Percentiles rank a stretch among this genome's conserved stretches.
These are phyloP conservation scores for Leguminivora glycinivorella DNA, from an alignment of 1,140 invertebrate species.

Conservation along the genomic window DNA sequence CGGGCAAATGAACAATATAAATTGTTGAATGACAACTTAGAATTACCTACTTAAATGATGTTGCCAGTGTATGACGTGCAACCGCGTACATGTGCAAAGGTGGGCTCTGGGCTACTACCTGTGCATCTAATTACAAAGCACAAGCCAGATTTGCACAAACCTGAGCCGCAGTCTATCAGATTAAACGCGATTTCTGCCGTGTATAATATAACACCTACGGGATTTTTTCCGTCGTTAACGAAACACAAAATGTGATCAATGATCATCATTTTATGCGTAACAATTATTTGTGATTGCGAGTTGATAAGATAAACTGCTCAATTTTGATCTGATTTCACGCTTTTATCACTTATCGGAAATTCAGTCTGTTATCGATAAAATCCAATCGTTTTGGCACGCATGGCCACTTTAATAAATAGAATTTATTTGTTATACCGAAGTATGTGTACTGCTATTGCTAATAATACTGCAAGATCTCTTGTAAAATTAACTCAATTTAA, in stretches of 20 bases:
- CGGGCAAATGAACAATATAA: too few relatives aligned
- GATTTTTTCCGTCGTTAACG: conserved; percentile 22
- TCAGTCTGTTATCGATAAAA: conserved; percentile 29
- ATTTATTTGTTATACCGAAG: background rate
- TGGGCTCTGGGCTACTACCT: conserved; percentile 46
- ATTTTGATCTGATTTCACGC: conserved; percentile 39
- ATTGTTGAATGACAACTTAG: background rate
- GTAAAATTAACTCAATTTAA: too few relatives aligned
- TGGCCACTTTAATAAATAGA: conserved; percentile 27
- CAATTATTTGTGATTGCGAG: conserved; percentile 32
- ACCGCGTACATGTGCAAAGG: conserved; percentile 22
- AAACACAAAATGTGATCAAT: conserved; percentile 31
- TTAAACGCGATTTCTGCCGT: background rate
- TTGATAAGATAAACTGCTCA: conserved; percentile 41
- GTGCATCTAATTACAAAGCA: conserved; percentile 59
- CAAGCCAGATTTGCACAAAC: conserved; percentile 57
- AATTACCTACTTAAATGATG: background rate
- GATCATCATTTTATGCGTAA: conserved; percentile 29
- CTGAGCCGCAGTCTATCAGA: conserved; percentile 25
- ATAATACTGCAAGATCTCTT: too few relatives aligned
- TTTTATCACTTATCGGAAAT: conserved; percentile 37
- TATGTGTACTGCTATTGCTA: background rate
- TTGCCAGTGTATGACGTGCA: background rate
- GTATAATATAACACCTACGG: conserved; percentile 5
- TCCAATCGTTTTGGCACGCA: conserved; percentile 40